Conservation (phyloP, 2,888 invertebrate genomes). For the Drosophila ezoana region DNA sequence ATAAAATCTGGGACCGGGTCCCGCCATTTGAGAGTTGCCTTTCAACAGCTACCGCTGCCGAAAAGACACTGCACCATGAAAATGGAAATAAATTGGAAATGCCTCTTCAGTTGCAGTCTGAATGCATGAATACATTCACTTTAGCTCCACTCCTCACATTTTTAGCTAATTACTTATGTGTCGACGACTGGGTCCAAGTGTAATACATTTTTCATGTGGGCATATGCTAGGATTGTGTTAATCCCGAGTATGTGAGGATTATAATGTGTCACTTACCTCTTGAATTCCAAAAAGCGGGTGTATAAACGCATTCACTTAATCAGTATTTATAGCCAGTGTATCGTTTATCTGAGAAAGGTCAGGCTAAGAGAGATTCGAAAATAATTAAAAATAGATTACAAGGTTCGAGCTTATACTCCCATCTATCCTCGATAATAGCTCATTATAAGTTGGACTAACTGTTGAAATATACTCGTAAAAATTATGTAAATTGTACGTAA, state of each 20-base stretch:
- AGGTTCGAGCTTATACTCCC: too few species aligned
- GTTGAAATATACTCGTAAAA: neutral
- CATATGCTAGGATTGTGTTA: slow-evolving; percentile 22
- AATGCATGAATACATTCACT: slow-evolving; percentile 22
- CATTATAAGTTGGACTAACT: neutral
- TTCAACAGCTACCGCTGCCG: slow-evolving; percentile 39
- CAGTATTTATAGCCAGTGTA: neutral
- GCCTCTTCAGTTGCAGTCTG: slow-evolving; percentile 24
- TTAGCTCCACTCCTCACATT: slow-evolving; percentile 7
- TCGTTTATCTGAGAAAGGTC: neutral
- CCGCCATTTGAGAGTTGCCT: slow-evolving; percentile 50
- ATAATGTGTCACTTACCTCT: slow-evolving; percentile 8
- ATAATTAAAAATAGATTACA: neutral
- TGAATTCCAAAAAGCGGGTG: neutral
- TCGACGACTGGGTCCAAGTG: slow-evolving; percentile 40
- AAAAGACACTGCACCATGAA: slow-evolving; percentile 18
- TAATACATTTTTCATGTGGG: slow-evolving; percentile 51
- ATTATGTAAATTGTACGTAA: neutral
- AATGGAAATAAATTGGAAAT: slow-evolving; percentile 17
- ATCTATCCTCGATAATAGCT: too few species aligned
- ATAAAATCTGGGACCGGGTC: slow-evolving; percentile 47
- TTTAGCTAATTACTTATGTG: slow-evolving; percentile 66
- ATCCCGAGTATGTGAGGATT: slow-evolving; percentile 5
- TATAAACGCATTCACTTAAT: neutral
- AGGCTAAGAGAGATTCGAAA: neutral